Conservation (phyloP, 2,888 invertebrate genomes). For the Pilophorus perplexus region DNA sequence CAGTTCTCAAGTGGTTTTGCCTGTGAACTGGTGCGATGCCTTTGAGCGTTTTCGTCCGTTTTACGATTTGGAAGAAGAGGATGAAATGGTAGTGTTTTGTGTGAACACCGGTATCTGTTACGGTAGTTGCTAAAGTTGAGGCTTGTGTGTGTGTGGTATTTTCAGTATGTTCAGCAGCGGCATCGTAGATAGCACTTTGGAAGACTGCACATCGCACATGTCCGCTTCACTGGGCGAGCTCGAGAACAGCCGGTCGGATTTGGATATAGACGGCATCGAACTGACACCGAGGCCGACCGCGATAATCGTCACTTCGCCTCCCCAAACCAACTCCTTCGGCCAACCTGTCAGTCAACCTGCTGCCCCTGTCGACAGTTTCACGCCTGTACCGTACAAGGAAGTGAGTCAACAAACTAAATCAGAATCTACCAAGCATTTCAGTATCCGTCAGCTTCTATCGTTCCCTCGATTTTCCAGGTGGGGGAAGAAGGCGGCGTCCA, state of each 20-base stretch:
- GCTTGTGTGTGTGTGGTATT: too few relatives aligned
- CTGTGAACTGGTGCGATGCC: too few relatives aligned
- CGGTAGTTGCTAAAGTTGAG: too few relatives aligned
- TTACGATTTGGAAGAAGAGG: too few relatives aligned
- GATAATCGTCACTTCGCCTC: constrained; percentile 30
- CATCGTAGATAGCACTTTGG: constrained; percentile 33
- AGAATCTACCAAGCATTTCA: too few relatives aligned
- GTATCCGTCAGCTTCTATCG: too few relatives aligned
- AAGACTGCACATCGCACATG: constrained; percentile 39
- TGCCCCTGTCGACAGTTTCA: neutral
- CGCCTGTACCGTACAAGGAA: constrained; percentile 31
- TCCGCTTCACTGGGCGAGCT: constrained; percentile 29
- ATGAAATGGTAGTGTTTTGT: too few relatives aligned
- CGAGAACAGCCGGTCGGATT: constrained; percentile 24
- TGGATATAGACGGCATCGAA: constrained; percentile 34
- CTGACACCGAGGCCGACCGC: constrained; percentile 35
- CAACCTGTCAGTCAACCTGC: neutral
- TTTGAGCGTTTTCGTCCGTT: too few relatives aligned
- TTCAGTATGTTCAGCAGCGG: constrained; percentile 27
- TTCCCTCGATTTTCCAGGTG: too few relatives aligned
- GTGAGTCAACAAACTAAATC: too few relatives aligned
- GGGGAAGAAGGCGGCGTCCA: constrained; percentile 81
- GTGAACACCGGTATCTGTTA: too few relatives aligned
- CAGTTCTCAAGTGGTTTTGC: too few relatives aligned
- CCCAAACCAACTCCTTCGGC: neutral